Percentiles rank a stretch among this genome's conserved stretches.
phyloP scores from a whole-genome alignment of 2,888 invertebrate species.

The Amaurobius ferox region DNA sequence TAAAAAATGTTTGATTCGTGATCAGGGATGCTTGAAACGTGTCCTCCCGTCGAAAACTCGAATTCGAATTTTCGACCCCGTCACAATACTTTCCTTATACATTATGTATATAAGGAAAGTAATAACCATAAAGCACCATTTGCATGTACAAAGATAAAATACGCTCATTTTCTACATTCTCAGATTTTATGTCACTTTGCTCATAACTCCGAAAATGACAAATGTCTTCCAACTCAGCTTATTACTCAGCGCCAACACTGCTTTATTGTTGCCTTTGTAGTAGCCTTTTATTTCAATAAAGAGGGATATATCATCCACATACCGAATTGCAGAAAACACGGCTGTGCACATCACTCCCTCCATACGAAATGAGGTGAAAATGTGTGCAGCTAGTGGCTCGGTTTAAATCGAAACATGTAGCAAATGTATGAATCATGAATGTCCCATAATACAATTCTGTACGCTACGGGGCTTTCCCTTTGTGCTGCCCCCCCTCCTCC shows the following conservation, averaged over 20 bases:
- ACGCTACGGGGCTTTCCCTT: conserved; percentile 18
- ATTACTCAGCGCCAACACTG: background rate
- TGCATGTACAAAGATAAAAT: too few relatives aligned
- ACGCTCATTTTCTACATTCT: too few relatives aligned
- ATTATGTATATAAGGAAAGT: too few relatives aligned
- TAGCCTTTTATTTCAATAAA: conserved; percentile 7
- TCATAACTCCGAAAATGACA: conserved; percentile 5
- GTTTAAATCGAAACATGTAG: conserved; percentile 61
- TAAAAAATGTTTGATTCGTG: too few relatives aligned
- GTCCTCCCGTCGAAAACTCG: too few relatives aligned
- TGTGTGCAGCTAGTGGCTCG: conserved; percentile 14
- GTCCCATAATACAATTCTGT: conserved; percentile 50
- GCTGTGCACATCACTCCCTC: background rate
- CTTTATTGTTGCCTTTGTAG: background rate
- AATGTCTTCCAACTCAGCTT: background rate
- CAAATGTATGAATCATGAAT: conserved; percentile 67
- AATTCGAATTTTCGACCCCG: too few relatives aligned
- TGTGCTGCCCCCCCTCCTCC: conserved; percentile 23
- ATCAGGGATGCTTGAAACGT: too few relatives aligned
- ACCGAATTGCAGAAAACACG: background rate
- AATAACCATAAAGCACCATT: too few relatives aligned
- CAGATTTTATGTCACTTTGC: background rate
- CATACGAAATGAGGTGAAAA: conserved; percentile 49
- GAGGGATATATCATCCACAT: background rate
- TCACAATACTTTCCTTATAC: too few relatives aligned